Conservation (phyloP, 1,140 invertebrate genomes). For the Lordiphosa collinella region DNA sequence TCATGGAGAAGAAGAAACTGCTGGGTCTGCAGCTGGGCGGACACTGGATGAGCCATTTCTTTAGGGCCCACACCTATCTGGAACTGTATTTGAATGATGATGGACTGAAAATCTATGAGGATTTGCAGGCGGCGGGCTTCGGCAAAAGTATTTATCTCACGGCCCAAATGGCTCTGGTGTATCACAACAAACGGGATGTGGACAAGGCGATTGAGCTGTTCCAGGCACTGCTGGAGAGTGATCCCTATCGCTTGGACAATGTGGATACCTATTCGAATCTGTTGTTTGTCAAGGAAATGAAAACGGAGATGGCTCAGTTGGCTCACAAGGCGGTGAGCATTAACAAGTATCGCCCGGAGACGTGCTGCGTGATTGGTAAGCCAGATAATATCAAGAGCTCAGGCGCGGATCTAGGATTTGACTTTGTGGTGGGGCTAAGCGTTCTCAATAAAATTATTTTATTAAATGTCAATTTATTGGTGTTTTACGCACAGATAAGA, state of each 20-base stretch:
- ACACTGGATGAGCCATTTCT: conserved; percentile 98
- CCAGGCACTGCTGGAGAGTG: conserved; percentile 88
- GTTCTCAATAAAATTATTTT: no score
- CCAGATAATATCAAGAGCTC: no score
- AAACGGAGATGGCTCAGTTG: conserved; percentile 94
- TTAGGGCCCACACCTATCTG: conserved; percentile 93
- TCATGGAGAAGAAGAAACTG: conserved; percentile 88
- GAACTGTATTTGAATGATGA: conserved; percentile 95
- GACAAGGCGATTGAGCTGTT: conserved; percentile 94
- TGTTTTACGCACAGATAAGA: no score
- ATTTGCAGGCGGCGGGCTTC: conserved; percentile 89
- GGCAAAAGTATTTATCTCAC: conserved; percentile 93
- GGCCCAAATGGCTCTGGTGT: conserved; percentile 94
- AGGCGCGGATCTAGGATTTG: no score
- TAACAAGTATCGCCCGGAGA: conserved; percentile 98
- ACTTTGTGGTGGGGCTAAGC: no score
- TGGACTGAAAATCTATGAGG: conserved; percentile 90
- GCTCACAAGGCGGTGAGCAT: conserved; percentile 96
- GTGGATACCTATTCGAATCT: conserved; percentile 98
- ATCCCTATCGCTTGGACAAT: conserved; percentile 96
- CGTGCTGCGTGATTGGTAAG: conserved; percentile 98
- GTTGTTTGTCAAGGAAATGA: conserved; percentile 95
- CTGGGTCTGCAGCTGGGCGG: conserved; percentile 87
- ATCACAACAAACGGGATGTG: conserved; percentile 96
- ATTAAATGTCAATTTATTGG: no score